These are phyloP conservation scores for Palythoa grandis DNA, from an alignment of 92 coral and sea anemone species.

Conservation along the genomic window DNA sequence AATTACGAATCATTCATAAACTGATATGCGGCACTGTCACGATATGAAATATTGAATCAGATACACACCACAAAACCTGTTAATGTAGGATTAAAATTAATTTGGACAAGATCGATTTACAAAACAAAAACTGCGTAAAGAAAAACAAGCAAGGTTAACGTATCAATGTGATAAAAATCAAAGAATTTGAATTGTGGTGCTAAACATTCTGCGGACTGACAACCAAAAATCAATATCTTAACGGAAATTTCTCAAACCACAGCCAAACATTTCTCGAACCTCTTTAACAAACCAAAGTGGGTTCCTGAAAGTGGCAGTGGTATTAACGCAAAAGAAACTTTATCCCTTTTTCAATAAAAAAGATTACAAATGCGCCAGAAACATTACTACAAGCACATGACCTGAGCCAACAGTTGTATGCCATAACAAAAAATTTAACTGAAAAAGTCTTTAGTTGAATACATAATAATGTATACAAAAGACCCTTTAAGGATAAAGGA, in stretches of 20 bases:
- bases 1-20: neutral
- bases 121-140: neutral
- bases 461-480: no score
- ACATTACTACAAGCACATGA: no score
- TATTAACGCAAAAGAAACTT: neutral
- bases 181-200: neutral
- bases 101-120: neutral
- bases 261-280: slow-evolving; percentile 5
- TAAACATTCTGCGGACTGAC: neutral
- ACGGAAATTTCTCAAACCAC: slow-evolving; percentile 27
- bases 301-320: neutral
- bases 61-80: neutral
- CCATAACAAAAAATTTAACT: no score
- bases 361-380: no score
- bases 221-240: slow-evolving; percentile 11
- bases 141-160: neutral
- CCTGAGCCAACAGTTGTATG: no score
- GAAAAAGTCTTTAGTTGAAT: no score
- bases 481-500: neutral
- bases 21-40: neutral
- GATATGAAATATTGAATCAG: neutral
- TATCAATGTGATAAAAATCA: neutral
- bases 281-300: neutral
- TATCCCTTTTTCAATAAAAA: neutral
- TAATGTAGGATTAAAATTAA: neutral